These are phyloP conservation scores for Drosophila monieri DNA, from an alignment of 2,888 invertebrate species.

Conservation along the genomic window DNA sequence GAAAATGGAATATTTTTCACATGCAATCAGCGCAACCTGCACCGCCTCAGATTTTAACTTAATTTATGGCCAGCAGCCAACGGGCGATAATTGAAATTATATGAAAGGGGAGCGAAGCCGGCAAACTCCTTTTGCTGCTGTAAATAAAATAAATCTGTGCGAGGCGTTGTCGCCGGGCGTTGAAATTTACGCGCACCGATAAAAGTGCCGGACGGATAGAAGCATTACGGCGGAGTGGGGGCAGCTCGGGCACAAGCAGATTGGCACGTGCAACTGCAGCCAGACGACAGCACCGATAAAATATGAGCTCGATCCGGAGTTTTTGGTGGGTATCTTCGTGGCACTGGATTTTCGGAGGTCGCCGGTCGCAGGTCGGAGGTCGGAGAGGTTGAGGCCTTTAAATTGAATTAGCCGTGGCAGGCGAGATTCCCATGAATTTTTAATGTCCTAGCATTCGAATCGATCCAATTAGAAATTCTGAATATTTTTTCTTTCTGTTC, in stretches of 20 bases:
- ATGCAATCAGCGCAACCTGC: constrained; percentile 59
- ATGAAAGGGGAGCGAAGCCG: constrained; percentile 48
- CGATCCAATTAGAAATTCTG: constrained; percentile 74
- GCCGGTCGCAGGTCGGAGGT: constrained; percentile 1
- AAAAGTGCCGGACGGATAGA: constrained; percentile 38
- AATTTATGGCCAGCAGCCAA: constrained; percentile 70
- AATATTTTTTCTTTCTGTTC: constrained; percentile 49
- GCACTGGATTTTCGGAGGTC: constrained; percentile 49
- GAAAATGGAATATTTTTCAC: constrained; percentile 46
- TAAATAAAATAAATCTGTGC: constrained; percentile 74
- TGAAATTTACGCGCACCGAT: constrained; percentile 65
- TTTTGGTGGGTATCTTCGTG: constrained; percentile 22
- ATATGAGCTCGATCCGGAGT: constrained; percentile 54
- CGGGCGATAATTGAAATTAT: constrained; percentile 77
- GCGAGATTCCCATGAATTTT: constrained; percentile 60
- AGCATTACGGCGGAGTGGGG: not conserved
- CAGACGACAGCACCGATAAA: constrained; percentile 66
- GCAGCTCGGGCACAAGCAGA: constrained; percentile 16
- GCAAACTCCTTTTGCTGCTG: constrained; percentile 42
- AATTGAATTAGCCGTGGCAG: constrained; percentile 68
- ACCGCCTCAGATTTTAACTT: constrained; percentile 53
- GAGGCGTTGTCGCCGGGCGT: constrained; percentile 43
- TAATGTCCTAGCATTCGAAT: constrained; percentile 61
- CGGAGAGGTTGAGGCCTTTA: constrained; percentile 25
- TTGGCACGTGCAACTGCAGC: constrained; percentile 75